These are phyloP conservation scores for Streblospio benedicti DNA, from an alignment of 1,140 invertebrate species.

Conservation along the genomic window DNA sequence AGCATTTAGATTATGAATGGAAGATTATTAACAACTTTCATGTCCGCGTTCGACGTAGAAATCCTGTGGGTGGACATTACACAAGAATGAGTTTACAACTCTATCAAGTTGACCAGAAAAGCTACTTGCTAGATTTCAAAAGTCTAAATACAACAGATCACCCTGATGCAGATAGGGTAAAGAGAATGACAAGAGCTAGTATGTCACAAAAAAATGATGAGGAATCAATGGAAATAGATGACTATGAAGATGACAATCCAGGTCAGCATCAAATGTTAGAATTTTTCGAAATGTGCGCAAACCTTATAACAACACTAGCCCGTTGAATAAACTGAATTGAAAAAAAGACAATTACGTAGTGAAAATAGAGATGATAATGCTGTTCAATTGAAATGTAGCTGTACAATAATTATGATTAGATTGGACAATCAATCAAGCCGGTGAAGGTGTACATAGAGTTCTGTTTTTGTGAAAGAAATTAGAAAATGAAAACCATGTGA, in stretches of 20 bases:
- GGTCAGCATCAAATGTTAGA: conserved; percentile 88
- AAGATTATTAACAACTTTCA: conserved; percentile 91
- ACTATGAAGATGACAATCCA: conserved; percentile 27
- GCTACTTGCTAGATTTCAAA: conserved; percentile 95
- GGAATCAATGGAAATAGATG: conserved; percentile 43
- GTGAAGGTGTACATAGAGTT: too few species aligned
- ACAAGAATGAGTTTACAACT: conserved; percentile 89
- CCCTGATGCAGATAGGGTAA: conserved; percentile 17
- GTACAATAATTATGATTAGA: too few species aligned
- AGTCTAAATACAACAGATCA: conserved; percentile 54
- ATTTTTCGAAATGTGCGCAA: conserved; percentile 99
- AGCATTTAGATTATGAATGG: conserved; percentile 94
- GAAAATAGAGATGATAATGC: too few species aligned
- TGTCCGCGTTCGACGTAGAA: conserved; percentile 78
- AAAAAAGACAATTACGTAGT: too few species aligned
- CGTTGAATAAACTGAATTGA: too few species aligned
- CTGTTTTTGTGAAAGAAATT: too few species aligned
- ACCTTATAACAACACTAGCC: conserved; percentile 92
- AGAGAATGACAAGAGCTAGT: conserved; percentile 14
- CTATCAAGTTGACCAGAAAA: conserved; percentile 97
- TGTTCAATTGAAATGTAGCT: too few species aligned
- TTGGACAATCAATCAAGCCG: too few species aligned
- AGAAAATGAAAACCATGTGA: too few species aligned
- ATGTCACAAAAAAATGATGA: conserved; percentile 21
- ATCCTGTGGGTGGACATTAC: conserved; percentile 68